Percentiles rank a stretch among this genome's conserved stretches.
Evolutionary conservation across 2,797 vertebrate species (phyloP).

Genomic region (Okamejei kenojei): DNA sequence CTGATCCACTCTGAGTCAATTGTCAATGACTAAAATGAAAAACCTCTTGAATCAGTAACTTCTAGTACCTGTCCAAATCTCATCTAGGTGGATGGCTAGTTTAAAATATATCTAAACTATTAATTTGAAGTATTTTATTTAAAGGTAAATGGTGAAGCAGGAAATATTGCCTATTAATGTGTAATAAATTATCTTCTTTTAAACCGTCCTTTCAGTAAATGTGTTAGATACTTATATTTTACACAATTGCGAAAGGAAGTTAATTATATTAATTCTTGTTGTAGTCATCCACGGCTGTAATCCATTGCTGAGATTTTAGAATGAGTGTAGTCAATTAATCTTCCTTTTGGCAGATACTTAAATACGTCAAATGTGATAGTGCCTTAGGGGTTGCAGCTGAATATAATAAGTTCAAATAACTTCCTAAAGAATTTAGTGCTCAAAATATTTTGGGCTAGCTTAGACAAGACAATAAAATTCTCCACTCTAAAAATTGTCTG

Average conservation of each 20-base stretch:
- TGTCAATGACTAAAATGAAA: not conserved
- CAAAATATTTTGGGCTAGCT: constrained; percentile 56
- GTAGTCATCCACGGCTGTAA: constrained; percentile 54
- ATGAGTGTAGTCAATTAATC: constrained; percentile 64
- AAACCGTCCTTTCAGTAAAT: not conserved
- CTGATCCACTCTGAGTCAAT: not conserved
- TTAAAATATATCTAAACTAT: not conserved
- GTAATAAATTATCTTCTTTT: not conserved
- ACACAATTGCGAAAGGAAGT: not conserved
- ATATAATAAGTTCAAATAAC: constrained; percentile 60
- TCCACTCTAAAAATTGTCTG: constrained; percentile 9
- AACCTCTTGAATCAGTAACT: not conserved
- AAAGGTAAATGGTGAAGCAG: not conserved
- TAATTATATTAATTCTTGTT: not conserved
- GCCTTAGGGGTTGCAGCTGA: constrained; percentile 79
- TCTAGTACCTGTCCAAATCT: not conserved
- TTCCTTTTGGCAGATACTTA: constrained; percentile 62
- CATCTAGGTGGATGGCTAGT: not conserved
- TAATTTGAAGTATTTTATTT: not conserved
- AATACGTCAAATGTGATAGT: constrained; percentile 61
- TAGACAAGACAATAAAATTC: constrained; percentile 51
- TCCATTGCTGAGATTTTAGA: constrained; percentile 57
- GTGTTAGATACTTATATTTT: not conserved
- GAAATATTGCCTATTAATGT: not conserved
- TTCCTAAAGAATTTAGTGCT: constrained; percentile 54